phyloP scores from a whole-genome alignment of 2,113 vertebrate species.

The Piprites chloris region DNA sequence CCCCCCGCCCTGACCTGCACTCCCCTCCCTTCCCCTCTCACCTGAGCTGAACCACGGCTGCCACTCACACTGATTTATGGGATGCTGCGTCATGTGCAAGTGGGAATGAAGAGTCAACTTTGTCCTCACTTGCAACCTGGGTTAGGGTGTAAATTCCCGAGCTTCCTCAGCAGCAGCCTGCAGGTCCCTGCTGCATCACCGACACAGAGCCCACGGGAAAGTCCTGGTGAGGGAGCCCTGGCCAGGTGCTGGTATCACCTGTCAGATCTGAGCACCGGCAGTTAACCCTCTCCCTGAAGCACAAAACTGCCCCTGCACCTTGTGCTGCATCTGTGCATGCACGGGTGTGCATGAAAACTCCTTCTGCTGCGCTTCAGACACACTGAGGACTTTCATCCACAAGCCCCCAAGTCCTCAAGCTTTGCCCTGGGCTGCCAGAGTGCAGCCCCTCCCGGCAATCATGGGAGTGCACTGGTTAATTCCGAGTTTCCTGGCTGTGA shows the following conservation, averaged over 20 bases:
- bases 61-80: not conserved
- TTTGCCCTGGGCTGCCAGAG: accelerated
- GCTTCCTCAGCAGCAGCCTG: not conserved
- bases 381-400: accelerated
- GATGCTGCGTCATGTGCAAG: not conserved
- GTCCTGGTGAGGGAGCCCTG: not conserved
- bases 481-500: slow-evolving; percentile 71
- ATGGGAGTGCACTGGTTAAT: slow-evolving; percentile 63
- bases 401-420: not conserved
- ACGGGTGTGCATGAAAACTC: accelerated
- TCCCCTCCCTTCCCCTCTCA: not conserved
- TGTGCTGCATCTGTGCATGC: not conserved
- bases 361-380: not conserved
- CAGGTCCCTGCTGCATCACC: not conserved
- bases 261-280: not conserved
- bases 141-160: not conserved
- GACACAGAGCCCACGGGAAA: not conserved
- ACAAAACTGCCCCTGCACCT: not conserved
- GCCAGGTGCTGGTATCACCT: not conserved
- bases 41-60: not conserved
- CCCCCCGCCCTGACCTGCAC: not conserved
- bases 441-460: not conserved
- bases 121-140: not conserved
- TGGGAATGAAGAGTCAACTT: not conserved
- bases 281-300: not conserved